Evolutionary conservation across 2,113 vertebrate genomes (phyloP), one percentile per base, ranked within the genome.

Genomic region (Salvelinus alpinus): DNA sequence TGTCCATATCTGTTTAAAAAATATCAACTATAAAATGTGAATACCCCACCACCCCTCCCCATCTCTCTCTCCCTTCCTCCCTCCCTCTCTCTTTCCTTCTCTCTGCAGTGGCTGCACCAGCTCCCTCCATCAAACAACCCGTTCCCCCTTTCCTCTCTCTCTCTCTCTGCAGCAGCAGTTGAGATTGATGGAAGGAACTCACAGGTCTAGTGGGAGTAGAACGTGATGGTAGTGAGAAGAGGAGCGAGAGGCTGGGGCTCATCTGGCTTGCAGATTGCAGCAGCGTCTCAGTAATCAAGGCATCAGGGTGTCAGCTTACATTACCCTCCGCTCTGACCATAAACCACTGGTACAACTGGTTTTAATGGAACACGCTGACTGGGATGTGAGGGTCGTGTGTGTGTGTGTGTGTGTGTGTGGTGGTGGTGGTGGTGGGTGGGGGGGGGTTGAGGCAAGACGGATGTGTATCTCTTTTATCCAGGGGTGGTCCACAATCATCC

Each of bases 401-500:
- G 48, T 71, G 70, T 54, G 70, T 27, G 24, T 72, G 51, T 34
- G 48, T n/a, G 70, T 84, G 85, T 29, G 4, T 82, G 25, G 25
- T 2, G 25, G 79, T 38, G 65, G 3, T 22, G 59, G 31, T 57
- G 73, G 65, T 64, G 75, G 24, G 73, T 0, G 57, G 20, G 54
- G 20, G 54, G 65, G 22, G 57, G 64, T 82, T 77, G 22, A 64
- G 62, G 79, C 54, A 78, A 78, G n/a, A 64, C 57, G 76, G 74
- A 71, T 76, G 73, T 34, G 4, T 18, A 16, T 18, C 51, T 18
- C 16, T 85, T 84, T 77, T 78, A 80, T 83, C 70, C 75, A 16
- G 74, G 80, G 90, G 88, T 90, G 89, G 88, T 91, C 90, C 80
- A 71, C 73, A 83, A 80, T 85, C 71, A 67, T 75, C 75, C 80